Evolutionary conservation across 2,797 vertebrate genomes (phyloP).

Genomic region (Acridotheres tristis): DNA sequence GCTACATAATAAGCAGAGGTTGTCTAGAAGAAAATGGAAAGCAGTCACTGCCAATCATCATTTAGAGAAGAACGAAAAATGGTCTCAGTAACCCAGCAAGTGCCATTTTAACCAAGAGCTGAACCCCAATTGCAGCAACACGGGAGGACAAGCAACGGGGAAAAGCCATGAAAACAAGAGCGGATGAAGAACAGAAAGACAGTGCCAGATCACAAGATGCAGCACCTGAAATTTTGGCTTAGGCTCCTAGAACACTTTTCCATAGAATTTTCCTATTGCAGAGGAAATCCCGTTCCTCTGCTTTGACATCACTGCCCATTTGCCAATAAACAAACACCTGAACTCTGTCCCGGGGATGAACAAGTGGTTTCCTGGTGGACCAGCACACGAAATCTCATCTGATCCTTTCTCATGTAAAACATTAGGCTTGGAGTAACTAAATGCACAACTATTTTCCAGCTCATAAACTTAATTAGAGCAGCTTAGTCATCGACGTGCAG

Average conservation of each 20-base stretch:
- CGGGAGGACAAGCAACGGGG: not conserved
- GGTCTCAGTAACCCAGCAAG: not conserved
- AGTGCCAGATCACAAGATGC: not conserved
- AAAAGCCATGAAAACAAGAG: not conserved
- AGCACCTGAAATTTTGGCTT: not conserved
- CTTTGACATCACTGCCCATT: fast-evolving
- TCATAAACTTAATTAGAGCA: not conserved
- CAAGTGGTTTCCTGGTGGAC: not conserved
- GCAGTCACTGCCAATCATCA: not conserved
- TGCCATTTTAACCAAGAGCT: not conserved
- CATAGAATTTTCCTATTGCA: not conserved
- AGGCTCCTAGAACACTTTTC: not conserved
- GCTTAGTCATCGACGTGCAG: fast-evolving
- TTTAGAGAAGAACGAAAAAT: not conserved
- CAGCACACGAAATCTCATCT: not conserved
- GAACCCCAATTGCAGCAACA: fast-evolving
- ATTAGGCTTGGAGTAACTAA: not conserved
- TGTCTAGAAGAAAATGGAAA: not conserved
- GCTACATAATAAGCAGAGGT: not conserved
- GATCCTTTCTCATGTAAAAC: not conserved
- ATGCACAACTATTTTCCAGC: not conserved
- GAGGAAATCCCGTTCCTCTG: not conserved
- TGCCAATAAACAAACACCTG: not conserved
- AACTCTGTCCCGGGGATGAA: not conserved
- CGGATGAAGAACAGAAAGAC: not conserved